Conservation (phyloP, 2,888 invertebrate species). For the Zele albiditarsus region DNA sequence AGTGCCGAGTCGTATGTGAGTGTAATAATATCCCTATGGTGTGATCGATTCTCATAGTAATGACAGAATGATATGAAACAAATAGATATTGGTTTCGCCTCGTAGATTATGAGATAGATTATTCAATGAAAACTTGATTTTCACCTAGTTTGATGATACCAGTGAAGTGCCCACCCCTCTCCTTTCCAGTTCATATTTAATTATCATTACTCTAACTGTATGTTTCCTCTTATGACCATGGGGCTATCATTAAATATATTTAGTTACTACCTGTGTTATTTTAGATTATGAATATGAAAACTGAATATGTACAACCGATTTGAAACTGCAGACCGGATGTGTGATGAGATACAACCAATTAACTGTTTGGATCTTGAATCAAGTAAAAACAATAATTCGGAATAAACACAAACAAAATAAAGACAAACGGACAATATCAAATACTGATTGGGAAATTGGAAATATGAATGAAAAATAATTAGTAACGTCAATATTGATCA, state of each 20-base stretch:
- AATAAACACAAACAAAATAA: slow-evolving; percentile 30
- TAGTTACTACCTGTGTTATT: neutral
- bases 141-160: neutral
- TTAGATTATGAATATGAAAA: neutral
- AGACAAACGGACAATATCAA: slow-evolving; percentile 45
- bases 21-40: slow-evolving; percentile 58
- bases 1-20: slow-evolving; percentile 52
- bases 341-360: slow-evolving; percentile 24
- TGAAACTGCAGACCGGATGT: slow-evolving; percentile 22
- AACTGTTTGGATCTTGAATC: slow-evolving; percentile 41
- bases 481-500: neutral
- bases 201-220: neutral
- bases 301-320: neutral
- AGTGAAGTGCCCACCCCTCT: neutral
- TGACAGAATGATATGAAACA: neutral
- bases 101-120: neutral
- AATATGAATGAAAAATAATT: neutral
- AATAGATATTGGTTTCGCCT: neutral
- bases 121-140: neutral
- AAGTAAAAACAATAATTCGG: slow-evolving; percentile 25
- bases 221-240: neutral
- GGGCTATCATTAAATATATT: slow-evolving; percentile 4
- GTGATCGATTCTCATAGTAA: neutral
- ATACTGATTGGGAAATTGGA: slow-evolving; percentile 45
- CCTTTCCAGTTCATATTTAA: neutral